A percentile compares a stretch with the other conserved stretches of the same genome.
These are phyloP conservation scores for Hirundo rustica DNA, from an alignment of 2,797 vertebrate species.

Conservation along the genomic window DNA sequence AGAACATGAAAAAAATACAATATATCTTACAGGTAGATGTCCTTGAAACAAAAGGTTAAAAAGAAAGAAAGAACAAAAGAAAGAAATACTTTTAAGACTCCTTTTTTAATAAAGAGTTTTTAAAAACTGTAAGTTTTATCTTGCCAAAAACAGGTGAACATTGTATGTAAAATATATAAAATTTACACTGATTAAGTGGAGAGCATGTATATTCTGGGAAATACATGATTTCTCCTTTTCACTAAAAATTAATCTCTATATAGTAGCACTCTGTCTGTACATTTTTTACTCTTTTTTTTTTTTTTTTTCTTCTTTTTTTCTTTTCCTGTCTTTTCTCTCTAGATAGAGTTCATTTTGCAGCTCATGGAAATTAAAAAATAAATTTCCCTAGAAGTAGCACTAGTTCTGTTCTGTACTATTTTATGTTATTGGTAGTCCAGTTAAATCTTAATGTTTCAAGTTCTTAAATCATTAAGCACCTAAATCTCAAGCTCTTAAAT, in stretches of 20 bases:
- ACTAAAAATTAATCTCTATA: neutral
- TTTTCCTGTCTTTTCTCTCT: no score
- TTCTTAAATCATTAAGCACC: neutral
- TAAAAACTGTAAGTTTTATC: neutral
- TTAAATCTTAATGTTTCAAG: neutral
- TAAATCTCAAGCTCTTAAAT: neutral
- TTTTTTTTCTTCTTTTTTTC: neutral
- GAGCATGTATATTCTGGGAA: neutral
- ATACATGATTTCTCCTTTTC: neutral
- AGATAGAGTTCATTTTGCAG: neutral
- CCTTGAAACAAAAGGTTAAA: neutral
- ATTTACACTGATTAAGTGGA: neutral
- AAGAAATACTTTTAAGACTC: neutral
- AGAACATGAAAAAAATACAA: neutral
- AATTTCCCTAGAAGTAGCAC: neutral
- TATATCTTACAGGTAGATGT: neutral
- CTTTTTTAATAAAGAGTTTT: neutral
- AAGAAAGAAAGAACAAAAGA: neutral
- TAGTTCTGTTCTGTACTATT: neutral
- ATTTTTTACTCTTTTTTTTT: rapidly evolving
- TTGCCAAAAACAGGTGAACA: neutral
- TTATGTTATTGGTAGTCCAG: neutral
- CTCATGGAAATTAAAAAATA: neutral
- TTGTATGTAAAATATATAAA: neutral
- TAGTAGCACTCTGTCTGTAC: neutral